phyloP scores from a whole-genome alignment of 2,113 vertebrate genomes.

The Nerophis lumbriciformis region DNA sequence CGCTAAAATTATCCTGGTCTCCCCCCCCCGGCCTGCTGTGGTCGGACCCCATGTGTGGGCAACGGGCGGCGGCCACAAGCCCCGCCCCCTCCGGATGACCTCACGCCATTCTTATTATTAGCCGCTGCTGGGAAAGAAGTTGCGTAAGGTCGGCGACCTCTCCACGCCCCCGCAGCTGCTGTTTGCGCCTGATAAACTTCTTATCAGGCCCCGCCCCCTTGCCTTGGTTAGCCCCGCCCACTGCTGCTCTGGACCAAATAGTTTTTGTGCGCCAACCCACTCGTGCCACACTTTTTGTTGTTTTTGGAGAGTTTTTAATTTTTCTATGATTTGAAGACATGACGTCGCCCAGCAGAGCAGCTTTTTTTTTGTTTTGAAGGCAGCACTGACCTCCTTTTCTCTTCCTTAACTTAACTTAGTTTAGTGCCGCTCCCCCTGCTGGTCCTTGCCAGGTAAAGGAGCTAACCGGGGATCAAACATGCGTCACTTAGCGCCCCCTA shows the following conservation, averaged over 20 bases:
- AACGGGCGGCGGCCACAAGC: neutral
- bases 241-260: slow-evolving; percentile 48
- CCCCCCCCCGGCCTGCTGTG: neutral
- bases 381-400: no score
- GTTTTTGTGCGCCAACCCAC: slow-evolving; percentile 11
- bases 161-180: neutral
- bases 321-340: no score
- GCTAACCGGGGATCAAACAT: no score
- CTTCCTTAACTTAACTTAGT: no score
- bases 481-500: no score
- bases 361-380: slow-evolving; percentile 13
- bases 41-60: neutral
- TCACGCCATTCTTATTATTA: neutral
- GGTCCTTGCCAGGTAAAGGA: no score
- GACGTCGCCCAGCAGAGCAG: slow-evolving; percentile 2
- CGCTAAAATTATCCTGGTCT: slow-evolving; percentile 1
- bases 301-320: no score
- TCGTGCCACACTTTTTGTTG: neutral
- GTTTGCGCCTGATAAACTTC: slow-evolving; percentile 40
- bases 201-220: slow-evolving; percentile 27
- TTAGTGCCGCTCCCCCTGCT: no score
- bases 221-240: neutral
- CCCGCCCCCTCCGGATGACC: neutral
- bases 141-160: neutral
- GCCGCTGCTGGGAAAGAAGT: neutral